Conservation (phyloP, 2,888 invertebrate species). For the Digitonthophagus gazella region DNA sequence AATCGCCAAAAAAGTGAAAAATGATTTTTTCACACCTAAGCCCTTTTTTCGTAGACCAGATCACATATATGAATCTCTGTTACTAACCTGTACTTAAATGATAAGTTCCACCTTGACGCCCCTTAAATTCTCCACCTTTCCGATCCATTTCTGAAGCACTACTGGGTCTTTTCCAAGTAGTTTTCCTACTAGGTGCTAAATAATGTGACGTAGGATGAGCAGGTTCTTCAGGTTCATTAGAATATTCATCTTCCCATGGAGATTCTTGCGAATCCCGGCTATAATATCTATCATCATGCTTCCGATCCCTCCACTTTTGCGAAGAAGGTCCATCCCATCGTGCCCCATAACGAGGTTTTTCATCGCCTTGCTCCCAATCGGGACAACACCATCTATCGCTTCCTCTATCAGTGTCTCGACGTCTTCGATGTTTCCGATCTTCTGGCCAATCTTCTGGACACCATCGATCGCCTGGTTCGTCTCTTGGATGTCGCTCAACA, state of each 20-base stretch:
- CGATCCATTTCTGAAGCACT: constrained; percentile 60
- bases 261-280: constrained; percentile 51
- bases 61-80: too few species aligned
- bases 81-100: constrained; percentile 34
- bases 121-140: constrained; percentile 49
- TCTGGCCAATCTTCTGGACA: constrained; percentile 23
- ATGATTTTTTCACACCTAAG: too few species aligned
- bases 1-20: too few species aligned
- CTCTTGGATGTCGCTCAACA: constrained; percentile 21
- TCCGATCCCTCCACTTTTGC: constrained; percentile 47
- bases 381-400: constrained; percentile 51
- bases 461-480: background rate
- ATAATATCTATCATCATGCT: constrained; percentile 51
- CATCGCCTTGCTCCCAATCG: constrained; percentile 56
- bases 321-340: constrained; percentile 38
- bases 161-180: constrained; percentile 56
- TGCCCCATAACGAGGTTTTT: constrained; percentile 41
- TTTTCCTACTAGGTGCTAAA: constrained; percentile 41
- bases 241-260: constrained; percentile 63
- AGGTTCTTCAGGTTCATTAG: constrained; percentile 43
- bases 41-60: too few species aligned
- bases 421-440: constrained; percentile 28
- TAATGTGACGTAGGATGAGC: constrained; percentile 40
- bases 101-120: constrained; percentile 35
- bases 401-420: constrained; percentile 41